These are phyloP conservation scores for Monochamus alternatus DNA, from an alignment of 2,888 invertebrate genomes.

Conservation along the genomic window DNA sequence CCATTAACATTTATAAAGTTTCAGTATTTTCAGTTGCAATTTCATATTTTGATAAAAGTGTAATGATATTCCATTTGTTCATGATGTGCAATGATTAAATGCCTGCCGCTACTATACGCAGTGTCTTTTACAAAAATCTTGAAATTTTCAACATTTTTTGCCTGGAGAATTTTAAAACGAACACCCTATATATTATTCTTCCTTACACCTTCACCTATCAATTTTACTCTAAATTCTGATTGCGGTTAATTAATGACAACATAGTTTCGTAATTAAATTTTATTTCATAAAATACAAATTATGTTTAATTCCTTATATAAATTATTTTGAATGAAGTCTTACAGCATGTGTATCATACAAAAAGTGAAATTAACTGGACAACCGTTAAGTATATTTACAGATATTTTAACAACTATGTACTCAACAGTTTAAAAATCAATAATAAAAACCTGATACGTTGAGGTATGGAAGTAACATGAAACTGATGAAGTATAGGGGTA, in stretches of 20 bases:
- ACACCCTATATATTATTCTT: no score
- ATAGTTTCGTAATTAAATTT: conserved; percentile 29
- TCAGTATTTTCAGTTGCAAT: no score
- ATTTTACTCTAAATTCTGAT: no score
- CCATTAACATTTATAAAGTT: no score
- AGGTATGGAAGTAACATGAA: conserved; percentile 48
- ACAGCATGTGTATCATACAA: conserved; percentile 32
- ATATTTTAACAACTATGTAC: conserved; percentile 55
- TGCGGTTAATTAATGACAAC: background rate
- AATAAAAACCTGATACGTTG: conserved; percentile 47
- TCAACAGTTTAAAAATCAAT: conserved; percentile 40
- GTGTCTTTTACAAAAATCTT: no score
- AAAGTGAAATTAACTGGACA: conserved; percentile 51
- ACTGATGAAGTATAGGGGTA: conserved; percentile 32
- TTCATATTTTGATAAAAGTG: no score
- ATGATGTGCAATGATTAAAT: no score
- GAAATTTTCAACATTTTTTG: no score
- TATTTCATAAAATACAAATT: conserved; percentile 49
- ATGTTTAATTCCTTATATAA: conserved; percentile 21
- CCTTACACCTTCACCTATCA: no score
- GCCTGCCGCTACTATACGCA: no score
- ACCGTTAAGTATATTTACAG: conserved; percentile 55
- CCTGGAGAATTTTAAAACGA: no score
- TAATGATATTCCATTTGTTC: no score
- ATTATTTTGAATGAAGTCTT: conserved; percentile 34